Base-by-base conservation (phyloP, 2,888 invertebrate species). In the Platycheirus albimanus region DNA sequence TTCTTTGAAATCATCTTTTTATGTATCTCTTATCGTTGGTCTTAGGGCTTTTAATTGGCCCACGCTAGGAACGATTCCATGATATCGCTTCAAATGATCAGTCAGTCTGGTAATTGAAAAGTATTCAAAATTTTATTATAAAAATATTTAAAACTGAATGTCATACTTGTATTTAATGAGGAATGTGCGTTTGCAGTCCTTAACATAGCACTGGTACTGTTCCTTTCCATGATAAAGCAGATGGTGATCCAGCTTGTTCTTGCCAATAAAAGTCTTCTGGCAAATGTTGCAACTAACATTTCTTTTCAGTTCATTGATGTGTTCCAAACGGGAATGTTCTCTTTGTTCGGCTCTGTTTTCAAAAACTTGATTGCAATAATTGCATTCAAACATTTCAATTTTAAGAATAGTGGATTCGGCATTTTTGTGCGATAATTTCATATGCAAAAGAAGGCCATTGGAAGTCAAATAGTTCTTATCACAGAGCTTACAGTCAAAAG, bases 341-440 rank as follows among this genome's bases (percentile, higher is more conserved):
- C 19, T 20, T 1, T 52, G 41, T 30, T 70, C 52, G 1, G 8
- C 28, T 47, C 38, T 38, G 8, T 4, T 70, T 6, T 70, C 61
- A 75, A 79, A 84, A 7, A 66, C 52, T 28, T 75, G 28, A 1
- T 20, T 7, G 19, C 84, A 79, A 17, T 74, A 74, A 24, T 67
- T 70, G 30, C 79, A 84, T 8, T 33, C 28, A 36, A 66, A 52
- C 0, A 61, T 70, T 1, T 84, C 64, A 7, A 41, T 24, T 1
- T 33, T 33, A 24, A 24, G 3, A 47, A 8, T n/a, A 13, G 64
- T 15, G 0, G 64, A 70, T 10, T 74, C 56, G 2, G 24, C 4
- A 6, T 71, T 91, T 92, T 92, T 92, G 91, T 92, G 92, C 91
- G 91, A 90, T 90, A 92, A 77, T 79, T 87, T 87, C 75, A 80